Evolutionary conservation across 2,888 invertebrate species (phyloP), one percentile per base, ranked within the genome.

Genomic region (Volucella zonaria): DNA sequence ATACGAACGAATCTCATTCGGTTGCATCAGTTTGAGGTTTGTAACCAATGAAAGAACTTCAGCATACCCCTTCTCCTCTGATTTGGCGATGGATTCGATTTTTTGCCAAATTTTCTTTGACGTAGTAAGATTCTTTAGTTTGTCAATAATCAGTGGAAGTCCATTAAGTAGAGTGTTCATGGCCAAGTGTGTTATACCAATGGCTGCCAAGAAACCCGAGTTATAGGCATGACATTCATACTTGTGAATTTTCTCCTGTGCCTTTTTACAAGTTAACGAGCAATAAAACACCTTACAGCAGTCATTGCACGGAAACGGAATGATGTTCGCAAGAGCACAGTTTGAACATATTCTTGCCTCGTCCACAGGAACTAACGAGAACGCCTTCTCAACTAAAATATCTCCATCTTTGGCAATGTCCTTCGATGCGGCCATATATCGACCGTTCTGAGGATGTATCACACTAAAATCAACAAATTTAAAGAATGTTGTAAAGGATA

Each of bases 111-210:
- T 73, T 15, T 79, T 59, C 1, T 62, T 10, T 0, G 68, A 56
- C 43, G 23, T 81, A 0, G 62, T 52, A 18, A 70, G 59, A 0
- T 51, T n/a, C 1, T 45, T 52, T 2, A 90, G 11, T 1, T 82
- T 92, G 76, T 94, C 93, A 90, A 95, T 95, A 89, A 88, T 62
- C 0, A 76, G 40, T 0, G 89, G 88, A 56, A 90, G 89, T 18
- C 92, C 92, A 89, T 94, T 93, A 9, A 97, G 89, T 31, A 96
- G 92, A 1, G 95, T 94, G 90, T 93, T 93, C 89, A 96, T 92
- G n/a, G 95, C 96, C 76, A 96, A 93, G 91, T 96, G 96, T 0
- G 95, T 95, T 81, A 97, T 95, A 42, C 97, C 97, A 51, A 96
- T 94, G 66, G 95, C 93, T 73, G 94, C 93, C 90, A 95, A 94